A percentile compares a stretch with the other conserved stretches of the same genome.
These are phyloP conservation scores for Neotoma lepida DNA, from an alignment of 2,113 vertebrate genomes.

Conservation along the genomic window DNA sequence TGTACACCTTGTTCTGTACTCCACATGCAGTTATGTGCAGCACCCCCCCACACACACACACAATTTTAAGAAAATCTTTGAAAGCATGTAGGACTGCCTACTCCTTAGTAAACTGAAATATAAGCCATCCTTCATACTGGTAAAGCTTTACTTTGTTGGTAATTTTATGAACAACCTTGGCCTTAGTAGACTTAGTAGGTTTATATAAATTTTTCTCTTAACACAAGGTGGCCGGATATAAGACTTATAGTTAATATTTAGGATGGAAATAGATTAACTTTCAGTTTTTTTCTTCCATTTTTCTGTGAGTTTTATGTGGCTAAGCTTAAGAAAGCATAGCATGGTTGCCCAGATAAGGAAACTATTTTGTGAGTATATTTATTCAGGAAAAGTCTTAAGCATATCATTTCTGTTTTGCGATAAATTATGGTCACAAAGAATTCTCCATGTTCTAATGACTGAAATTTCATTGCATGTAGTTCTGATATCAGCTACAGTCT, in stretches of 20 bases:
- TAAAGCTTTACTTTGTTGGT: not conserved
- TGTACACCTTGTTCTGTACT: not conserved
- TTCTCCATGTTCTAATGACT: slow-evolving; percentile 4
- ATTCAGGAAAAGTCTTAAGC: slow-evolving; percentile 42
- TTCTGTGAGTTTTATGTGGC: not conserved
- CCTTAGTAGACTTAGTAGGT: not conserved
- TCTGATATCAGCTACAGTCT: not conserved
- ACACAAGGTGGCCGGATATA: not conserved
- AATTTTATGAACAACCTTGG: not conserved
- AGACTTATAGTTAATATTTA: slow-evolving; percentile 6
- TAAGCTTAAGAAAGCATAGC: not conserved
- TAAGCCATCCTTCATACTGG: not conserved
- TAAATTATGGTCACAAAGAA: slow-evolving; percentile 4
- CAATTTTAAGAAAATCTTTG: not conserved
- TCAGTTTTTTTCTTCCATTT: not conserved
- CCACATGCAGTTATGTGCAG: not conserved
- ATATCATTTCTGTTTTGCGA: slow-evolving; percentile 54
- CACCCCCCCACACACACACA: too few species aligned
- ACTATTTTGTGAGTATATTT: slow-evolving; percentile 8
- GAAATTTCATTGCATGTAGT: not conserved
- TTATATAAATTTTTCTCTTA: not conserved
- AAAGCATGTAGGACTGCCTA: not conserved
- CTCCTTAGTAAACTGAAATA: not conserved
- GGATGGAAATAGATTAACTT: not conserved
- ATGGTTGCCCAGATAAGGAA: slow-evolving; percentile 19